Conservation (phyloP, 1,140 invertebrate species). For the Apis laboriosa region DNA sequence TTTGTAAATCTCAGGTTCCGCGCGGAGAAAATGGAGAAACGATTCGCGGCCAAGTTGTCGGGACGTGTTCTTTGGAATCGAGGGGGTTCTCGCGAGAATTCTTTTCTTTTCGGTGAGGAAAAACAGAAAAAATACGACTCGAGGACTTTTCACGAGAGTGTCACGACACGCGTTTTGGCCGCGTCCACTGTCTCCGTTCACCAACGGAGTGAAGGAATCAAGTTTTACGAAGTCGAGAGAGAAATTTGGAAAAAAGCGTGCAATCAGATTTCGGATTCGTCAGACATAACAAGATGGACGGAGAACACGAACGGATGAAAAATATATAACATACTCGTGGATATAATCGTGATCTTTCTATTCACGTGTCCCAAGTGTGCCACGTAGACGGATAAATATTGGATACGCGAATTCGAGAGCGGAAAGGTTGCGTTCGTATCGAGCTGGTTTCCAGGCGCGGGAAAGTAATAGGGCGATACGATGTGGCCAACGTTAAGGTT, state of each 20-base stretch:
- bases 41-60: background rate
- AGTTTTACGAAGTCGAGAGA: background rate
- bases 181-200: background rate
- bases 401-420: background rate
- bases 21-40: background rate
- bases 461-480: background rate
- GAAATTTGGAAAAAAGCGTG: conserved; percentile 7
- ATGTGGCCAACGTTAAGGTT: background rate
- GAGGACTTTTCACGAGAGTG: background rate
- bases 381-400: conserved; percentile 10
- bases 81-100: too few species aligned
- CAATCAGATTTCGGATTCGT: conserved; percentile 5
- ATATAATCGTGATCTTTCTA: background rate
- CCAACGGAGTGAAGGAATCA: background rate
- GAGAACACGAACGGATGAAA: background rate
- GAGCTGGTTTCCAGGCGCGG: too few species aligned
- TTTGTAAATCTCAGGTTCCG: background rate
- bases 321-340: background rate
- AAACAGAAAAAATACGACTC: too few species aligned
- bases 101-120: too few species aligned
- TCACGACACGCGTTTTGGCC: background rate
- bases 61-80: background rate
- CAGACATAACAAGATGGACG: background rate
- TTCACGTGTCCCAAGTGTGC: too few species aligned
- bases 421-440: background rate